These are phyloP conservation scores for Penaeus indicus DNA, from an alignment of 1,140 invertebrate species.

Conservation along the genomic window DNA sequence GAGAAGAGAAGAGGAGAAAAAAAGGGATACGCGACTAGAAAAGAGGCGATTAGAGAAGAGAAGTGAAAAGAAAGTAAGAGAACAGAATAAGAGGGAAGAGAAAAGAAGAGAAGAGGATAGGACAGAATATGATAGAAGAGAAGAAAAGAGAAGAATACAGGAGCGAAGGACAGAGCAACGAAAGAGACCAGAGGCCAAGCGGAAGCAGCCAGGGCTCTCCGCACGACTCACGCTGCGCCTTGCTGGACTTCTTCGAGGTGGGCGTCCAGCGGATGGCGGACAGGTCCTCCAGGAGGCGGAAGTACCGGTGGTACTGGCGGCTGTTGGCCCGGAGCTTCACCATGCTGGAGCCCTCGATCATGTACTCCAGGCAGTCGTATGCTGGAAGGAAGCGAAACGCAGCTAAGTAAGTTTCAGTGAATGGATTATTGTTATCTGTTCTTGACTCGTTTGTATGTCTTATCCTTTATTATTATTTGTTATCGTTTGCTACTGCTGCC, in stretches of 20 bases:
- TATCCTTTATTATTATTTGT: no score
- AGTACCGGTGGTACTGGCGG: slow-evolving; percentile 77
- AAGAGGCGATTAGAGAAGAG: neutral
- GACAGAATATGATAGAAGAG: neutral
- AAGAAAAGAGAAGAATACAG: no score
- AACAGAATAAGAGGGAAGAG: neutral
- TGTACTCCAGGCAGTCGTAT: slow-evolving; percentile 76
- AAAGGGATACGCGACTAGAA: neutral
- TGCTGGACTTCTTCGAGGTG: slow-evolving; percentile 77
- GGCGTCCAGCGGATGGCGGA: slow-evolving; percentile 77
- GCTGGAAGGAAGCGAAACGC: slow-evolving; percentile 71
- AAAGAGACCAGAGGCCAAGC: no score
- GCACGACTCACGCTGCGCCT: slow-evolving; percentile 75
- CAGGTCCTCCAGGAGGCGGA: slow-evolving; percentile 75
- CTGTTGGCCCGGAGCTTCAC: slow-evolving; percentile 77
- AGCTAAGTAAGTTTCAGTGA: neutral
- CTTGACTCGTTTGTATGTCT: no score
- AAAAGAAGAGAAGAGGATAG: neutral
- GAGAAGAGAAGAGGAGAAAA: neutral
- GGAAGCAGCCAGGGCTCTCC: no score
- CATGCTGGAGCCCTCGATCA: slow-evolving; percentile 76
- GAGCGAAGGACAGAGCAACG: no score
- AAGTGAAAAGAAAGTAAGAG: neutral
- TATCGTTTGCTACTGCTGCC: neutral
- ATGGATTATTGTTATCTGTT: neutral